phyloP scores from a whole-genome alignment of 2,888 invertebrate genomes.

The Ormyrus pomaceus region DNA sequence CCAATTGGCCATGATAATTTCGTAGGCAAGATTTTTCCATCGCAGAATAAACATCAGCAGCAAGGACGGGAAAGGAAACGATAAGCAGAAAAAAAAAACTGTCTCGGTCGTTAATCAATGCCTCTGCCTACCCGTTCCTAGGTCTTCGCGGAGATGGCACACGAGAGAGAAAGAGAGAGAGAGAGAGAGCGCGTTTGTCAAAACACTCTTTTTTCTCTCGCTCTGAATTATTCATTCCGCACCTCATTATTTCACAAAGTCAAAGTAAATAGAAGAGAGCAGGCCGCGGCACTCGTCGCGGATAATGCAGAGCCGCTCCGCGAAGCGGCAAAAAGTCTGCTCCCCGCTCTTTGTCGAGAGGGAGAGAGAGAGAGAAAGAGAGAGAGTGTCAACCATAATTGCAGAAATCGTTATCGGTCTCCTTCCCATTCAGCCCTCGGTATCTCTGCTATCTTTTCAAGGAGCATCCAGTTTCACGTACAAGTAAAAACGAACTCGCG shows the following conservation, averaged over 20 bases:
- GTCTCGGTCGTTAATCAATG: constrained; percentile 30
- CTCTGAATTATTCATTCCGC: constrained; percentile 29
- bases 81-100: constrained; percentile 13
- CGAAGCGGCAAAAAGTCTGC: background rate
- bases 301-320: background rate
- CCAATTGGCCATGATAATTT: background rate
- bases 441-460: background rate
- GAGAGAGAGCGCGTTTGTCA: constrained; percentile 2
- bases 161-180: too few species aligned
- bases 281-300: background rate
- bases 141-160: background rate
- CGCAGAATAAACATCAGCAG: background rate
- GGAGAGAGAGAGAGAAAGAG: too few species aligned
- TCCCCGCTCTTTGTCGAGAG: background rate
- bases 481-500: background rate
- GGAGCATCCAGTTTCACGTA: background rate
- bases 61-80: background rate
- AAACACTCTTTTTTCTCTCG: constrained; percentile 1
- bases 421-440: background rate
- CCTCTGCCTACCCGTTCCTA: background rate
- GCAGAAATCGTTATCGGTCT: constrained; percentile 38
- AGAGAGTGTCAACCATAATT: constrained; percentile 28
- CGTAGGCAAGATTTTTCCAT: background rate
- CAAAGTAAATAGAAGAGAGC: constrained; percentile 12
- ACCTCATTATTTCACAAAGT: constrained; percentile 32